Conservation (phyloP, 2,797 vertebrate genomes). For the Labeo calbasu region DNA sequence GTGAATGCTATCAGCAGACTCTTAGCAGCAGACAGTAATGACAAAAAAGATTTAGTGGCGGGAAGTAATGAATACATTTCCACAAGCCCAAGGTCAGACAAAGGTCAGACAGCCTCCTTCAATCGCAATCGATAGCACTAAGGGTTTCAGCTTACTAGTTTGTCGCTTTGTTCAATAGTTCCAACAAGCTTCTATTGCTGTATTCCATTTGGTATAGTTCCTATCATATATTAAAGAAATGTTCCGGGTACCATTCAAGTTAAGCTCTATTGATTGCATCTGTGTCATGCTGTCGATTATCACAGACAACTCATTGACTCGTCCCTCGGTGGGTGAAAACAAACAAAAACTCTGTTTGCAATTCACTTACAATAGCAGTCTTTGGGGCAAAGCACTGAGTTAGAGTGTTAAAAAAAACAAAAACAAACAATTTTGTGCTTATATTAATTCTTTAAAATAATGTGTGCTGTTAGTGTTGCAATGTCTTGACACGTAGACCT, state of each 20-base stretch:
- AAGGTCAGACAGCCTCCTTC: constrained; percentile 30
- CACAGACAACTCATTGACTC: not conserved
- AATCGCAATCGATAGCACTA: constrained; percentile 10
- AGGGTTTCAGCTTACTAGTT: constrained; percentile 25
- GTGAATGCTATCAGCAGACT: not conserved
- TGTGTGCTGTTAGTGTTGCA: not conserved
- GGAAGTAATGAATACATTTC: not conserved
- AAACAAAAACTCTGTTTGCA: not conserved
- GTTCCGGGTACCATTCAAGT: not conserved
- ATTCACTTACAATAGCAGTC: not conserved
- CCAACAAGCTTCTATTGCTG: not conserved
- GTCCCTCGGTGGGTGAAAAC: not conserved
- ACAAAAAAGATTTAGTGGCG: not conserved
- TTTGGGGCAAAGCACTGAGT: not conserved
- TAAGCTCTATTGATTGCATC: not conserved
- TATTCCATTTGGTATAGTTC: not conserved
- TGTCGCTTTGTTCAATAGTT: constrained; percentile 18
- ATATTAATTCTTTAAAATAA: not conserved
- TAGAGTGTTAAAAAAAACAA: not conserved
- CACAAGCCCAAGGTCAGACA: constrained; percentile 32
- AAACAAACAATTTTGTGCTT: not conserved
- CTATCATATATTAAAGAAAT: not conserved
- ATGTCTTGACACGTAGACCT: not conserved
- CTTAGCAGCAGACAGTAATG: constrained; percentile 4
- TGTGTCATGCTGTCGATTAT: not conserved